Evolutionary conservation across 1,140 invertebrate genomes (phyloP).

Genomic region (Zaprionus ornatus): DNA sequence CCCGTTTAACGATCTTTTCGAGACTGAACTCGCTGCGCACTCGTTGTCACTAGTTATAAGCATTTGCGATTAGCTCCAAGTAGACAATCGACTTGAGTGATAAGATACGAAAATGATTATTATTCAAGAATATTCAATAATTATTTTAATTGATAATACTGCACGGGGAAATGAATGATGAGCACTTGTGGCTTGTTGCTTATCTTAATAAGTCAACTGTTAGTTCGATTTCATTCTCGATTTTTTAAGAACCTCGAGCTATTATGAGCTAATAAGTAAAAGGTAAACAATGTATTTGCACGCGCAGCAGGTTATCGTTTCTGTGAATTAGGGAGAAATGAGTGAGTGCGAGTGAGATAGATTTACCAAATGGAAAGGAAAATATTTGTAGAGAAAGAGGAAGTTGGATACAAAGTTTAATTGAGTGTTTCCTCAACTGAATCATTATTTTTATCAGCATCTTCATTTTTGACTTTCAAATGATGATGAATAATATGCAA

Average conservation of each 20-base stretch:
- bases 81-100: constrained; percentile 11
- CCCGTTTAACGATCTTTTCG: neutral
- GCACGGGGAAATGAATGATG: constrained; percentile 8
- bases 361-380: no score
- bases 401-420: neutral
- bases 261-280: constrained; percentile 14
- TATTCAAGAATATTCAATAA: constrained; percentile 26
- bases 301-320: neutral
- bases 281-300: constrained; percentile 1
- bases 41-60: constrained; percentile 11
- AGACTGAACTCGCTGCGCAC: constrained; percentile 1
- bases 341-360: neutral
- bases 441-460: neutral
- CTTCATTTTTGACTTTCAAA: neutral
- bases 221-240: neutral
- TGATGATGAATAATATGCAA: neutral
- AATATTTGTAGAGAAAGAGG: neutral
- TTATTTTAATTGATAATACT: constrained; percentile 29
- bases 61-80: constrained; percentile 6
- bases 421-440: constrained; percentile 16
- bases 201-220: constrained; percentile 1
- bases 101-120: constrained; percentile 32
- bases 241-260: constrained; percentile 9
- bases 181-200: constrained; percentile 4
- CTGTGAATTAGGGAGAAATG: neutral